Percentiles rank a stretch among this genome's conserved stretches.
phyloP scores from a whole-genome alignment of 2,113 vertebrate species.

The Gnathonemus echidnorhynchus region DNA sequence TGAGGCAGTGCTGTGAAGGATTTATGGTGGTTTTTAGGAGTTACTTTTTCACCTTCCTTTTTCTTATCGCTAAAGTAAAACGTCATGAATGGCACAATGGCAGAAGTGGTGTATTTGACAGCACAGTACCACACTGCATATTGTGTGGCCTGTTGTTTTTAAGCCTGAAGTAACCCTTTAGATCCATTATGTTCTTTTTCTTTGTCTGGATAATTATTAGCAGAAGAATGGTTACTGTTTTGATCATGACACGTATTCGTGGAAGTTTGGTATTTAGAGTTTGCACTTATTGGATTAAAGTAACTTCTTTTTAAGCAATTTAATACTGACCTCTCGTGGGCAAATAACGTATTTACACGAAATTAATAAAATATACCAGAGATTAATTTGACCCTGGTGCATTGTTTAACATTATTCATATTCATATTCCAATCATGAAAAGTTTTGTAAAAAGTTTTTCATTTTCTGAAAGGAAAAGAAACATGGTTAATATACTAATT shows the following conservation, averaged over 20 bases:
- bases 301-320: background rate
- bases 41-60: background rate
- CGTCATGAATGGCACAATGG: background rate
- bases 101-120: background rate
- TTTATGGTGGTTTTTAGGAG: background rate
- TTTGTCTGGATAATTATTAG: background rate
- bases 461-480: background rate
- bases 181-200: background rate
- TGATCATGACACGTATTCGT: background rate
- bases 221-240: background rate
- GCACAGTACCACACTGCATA: background rate
- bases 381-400: background rate
- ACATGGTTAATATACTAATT: background rate
- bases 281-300: background rate
- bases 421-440: background rate
- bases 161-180: background rate
- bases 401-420: background rate
- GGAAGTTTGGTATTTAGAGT: background rate
- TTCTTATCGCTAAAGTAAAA: background rate
- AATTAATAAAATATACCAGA: background rate
- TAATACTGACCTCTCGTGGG: slow-evolving; percentile 1
- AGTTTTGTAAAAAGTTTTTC: background rate
- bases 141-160: background rate
- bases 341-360: background rate
- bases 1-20: background rate